Conservation (phyloP, 2,113 vertebrate species). For the Phalacrocorax brasilianus region DNA sequence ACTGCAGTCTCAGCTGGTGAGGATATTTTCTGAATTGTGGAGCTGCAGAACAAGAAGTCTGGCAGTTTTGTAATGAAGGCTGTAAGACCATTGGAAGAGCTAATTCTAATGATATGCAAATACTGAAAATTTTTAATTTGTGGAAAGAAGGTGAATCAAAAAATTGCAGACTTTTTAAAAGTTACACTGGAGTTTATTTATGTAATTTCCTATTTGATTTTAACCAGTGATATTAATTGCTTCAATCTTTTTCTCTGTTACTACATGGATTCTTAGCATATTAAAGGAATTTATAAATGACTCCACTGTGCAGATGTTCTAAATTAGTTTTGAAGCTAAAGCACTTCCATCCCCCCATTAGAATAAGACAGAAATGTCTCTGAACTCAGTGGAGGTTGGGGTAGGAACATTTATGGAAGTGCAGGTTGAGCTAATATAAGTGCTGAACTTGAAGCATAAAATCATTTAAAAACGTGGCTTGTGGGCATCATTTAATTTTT, state of each 20-base stretch:
- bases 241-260: background rate
- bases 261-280: background rate
- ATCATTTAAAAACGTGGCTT: background rate
- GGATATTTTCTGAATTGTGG: background rate
- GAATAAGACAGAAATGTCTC: background rate
- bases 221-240: background rate
- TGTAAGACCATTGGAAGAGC: background rate
- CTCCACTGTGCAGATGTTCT: background rate
- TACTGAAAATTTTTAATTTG: background rate
- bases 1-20: background rate
- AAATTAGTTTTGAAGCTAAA: background rate
- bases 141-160: background rate
- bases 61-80: background rate
- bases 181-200: background rate
- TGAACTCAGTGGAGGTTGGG: background rate
- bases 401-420: background rate
- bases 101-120: background rate
- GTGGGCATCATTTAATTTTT: background rate
- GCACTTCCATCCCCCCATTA: background rate
- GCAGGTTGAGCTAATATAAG: background rate
- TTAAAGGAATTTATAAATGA: background rate
- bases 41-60: background rate
- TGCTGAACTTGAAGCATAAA: background rate
- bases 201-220: background rate
- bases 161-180: background rate